Conservation (phyloP, 2,888 invertebrate species). For the Antheraea assamensis region DNA sequence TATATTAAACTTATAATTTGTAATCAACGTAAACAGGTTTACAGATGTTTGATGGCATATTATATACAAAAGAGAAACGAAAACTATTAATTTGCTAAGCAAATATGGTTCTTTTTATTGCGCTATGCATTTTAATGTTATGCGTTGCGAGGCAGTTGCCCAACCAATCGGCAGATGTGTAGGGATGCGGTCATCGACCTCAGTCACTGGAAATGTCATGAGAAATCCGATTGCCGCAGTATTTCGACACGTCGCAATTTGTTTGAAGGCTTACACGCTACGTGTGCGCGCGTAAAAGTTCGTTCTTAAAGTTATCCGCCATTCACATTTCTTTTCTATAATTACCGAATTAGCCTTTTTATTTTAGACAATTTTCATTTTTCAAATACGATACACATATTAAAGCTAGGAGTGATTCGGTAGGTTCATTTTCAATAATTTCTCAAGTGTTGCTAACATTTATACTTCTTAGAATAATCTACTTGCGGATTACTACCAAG, state of each 20-base stretch:
- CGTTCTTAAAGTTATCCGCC: background rate
- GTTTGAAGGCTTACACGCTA: constrained; percentile 16
- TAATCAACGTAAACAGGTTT: no score
- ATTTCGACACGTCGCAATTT: constrained; percentile 17
- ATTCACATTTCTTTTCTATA: background rate
- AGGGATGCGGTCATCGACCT: constrained; percentile 31
- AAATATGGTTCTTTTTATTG: constrained; percentile 23
- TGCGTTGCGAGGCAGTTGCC: constrained; percentile 24
- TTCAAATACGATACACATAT: no score
- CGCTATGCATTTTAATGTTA: background rate
- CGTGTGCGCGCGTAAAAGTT: background rate
- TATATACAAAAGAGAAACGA: background rate
- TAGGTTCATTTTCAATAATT: no score
- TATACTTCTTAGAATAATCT: no score
- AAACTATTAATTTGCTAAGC: constrained; percentile 9
- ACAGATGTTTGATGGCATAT: no score
- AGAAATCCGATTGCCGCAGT: constrained; percentile 28
- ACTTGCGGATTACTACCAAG: no score
- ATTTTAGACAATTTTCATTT: background rate
- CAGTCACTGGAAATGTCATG: constrained; percentile 45
- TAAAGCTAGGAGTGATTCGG: no score
- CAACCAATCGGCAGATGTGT: constrained; percentile 24
- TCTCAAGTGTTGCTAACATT: no score
- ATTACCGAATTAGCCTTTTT: background rate
- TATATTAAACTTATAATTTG: no score